phyloP scores from a whole-genome alignment of 2,113 vertebrate species.

The Paradisaea rubra region DNA sequence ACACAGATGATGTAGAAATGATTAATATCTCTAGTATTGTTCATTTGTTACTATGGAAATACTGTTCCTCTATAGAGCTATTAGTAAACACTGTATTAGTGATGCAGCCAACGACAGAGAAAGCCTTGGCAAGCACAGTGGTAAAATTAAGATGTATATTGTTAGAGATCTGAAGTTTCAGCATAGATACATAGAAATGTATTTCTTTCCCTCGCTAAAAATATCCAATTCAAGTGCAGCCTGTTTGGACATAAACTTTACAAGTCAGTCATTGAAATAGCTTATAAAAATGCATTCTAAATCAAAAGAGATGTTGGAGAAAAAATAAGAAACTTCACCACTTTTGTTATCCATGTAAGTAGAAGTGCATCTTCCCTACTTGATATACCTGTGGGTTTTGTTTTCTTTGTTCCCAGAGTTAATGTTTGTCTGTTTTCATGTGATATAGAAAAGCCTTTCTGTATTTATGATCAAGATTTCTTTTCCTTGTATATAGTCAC shows the following conservation, averaged over 20 bases:
- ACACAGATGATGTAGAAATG: slow-evolving; percentile 60
- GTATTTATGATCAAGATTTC: not conserved
- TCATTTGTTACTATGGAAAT: slow-evolving; percentile 78
- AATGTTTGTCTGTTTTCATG: not conserved
- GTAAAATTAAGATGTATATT: slow-evolving; percentile 36
- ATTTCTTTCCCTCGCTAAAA: not conserved
- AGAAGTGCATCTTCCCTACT: not conserved
- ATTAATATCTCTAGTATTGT: slow-evolving; percentile 69
- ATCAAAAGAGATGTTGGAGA: not conserved
- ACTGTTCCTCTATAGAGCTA: slow-evolving; percentile 38
- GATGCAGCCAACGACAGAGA: slow-evolving; percentile 53
- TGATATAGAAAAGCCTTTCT: not conserved
- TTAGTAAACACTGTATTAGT: slow-evolving; percentile 65
- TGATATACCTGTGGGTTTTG: not conserved
- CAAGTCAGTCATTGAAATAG: not conserved
- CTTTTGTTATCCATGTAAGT: not conserved
- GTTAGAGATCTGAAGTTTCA: not conserved
- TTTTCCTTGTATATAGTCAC: not conserved
- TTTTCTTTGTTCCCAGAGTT: not conserved
- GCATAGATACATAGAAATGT: not conserved
- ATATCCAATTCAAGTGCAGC: not conserved
- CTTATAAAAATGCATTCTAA: not conserved
- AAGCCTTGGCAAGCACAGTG: slow-evolving; percentile 29
- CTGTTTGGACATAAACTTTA: not conserved
- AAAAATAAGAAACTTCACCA: not conserved